Base-by-base conservation (phyloP, 2,113 vertebrate genomes). In the Morone saxatilis region DNA sequence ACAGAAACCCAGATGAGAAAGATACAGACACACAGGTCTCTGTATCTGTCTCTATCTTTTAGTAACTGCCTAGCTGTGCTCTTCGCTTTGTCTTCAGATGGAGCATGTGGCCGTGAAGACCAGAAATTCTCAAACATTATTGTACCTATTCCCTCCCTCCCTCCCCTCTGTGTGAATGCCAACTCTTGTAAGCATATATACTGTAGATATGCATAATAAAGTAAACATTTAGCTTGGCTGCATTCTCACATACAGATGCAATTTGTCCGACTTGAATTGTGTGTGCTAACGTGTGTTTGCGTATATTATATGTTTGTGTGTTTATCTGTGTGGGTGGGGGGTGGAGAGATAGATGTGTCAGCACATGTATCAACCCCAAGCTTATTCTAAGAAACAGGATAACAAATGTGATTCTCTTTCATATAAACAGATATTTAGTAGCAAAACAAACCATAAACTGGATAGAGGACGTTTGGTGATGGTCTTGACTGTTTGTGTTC, bases 181-280 rank as follows among this genome's bases (percentile, higher is more conserved):
- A 45, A 61, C 43, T 22, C 47, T n/a, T 88, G 47, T 0, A 36
- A 57, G 57, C 61, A 19, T 40, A 1, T 74, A 48, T 45, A 20
- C 19, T 12, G 25, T 50, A 82, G 59, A 38, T 19, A 48, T 14
- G 17, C 36, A 75, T 79, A 56, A 38, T 40, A 0, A 74, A 79
- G 22, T 71, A 71, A 71, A 90, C 62, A 84, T 76, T 84, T 56
- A 80, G n/a, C 22, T 74, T 84, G 62, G 60, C 61, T 48, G 8
- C 67, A 11, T 48, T 48, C 25, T 53, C 36, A 56, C 10, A 38
- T 22, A 71, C 48, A 76, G 45, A 60, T 71, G 22, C 16, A 31
- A 41, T 70, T 54, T 71, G 57, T 71, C 7, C 0, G 0, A 65
- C 12, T 20, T 20, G 16, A 61, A 31, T 14, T 68, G 19, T 68